Conservation (phyloP, 2,113 vertebrate genomes). For the Peromyscus leucopus region DNA sequence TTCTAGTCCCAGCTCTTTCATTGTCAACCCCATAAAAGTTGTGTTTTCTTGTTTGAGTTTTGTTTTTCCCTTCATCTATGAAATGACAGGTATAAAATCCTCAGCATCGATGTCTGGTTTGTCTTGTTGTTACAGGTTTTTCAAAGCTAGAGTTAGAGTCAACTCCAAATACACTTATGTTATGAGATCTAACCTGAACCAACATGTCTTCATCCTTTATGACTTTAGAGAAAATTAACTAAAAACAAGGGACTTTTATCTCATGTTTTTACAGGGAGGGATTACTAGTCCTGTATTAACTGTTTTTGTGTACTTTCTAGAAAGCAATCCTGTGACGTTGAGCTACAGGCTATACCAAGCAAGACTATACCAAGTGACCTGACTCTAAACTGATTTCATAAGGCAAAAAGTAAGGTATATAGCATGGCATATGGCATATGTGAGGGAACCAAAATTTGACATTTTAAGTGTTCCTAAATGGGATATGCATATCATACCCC, state of each 20-base stretch:
- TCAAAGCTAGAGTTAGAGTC: constrained; percentile 1
- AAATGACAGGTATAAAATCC: background rate
- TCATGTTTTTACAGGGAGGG: background rate
- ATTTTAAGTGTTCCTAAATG: background rate
- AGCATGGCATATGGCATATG: background rate
- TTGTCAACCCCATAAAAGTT: background rate
- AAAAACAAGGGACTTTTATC: background rate
- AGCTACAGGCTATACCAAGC: background rate
- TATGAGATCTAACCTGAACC: background rate
- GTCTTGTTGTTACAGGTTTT: background rate
- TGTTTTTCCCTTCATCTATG: background rate
- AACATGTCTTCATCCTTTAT: background rate
- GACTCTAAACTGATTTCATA: background rate
- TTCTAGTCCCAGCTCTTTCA: constrained; percentile 54
- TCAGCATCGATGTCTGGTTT: background rate
- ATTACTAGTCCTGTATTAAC: background rate
- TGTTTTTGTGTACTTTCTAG: constrained; percentile 12
- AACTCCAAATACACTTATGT: background rate
- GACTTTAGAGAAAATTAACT: background rate
- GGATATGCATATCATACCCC: background rate
- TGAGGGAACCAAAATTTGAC: background rate
- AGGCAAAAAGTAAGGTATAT: background rate
- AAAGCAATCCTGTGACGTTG: constrained; percentile 28
- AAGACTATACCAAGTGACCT: background rate
- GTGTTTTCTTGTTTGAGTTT: background rate